phyloP scores from a whole-genome alignment of 2,797 vertebrate species.

The Tachyglossus aculeatus region DNA sequence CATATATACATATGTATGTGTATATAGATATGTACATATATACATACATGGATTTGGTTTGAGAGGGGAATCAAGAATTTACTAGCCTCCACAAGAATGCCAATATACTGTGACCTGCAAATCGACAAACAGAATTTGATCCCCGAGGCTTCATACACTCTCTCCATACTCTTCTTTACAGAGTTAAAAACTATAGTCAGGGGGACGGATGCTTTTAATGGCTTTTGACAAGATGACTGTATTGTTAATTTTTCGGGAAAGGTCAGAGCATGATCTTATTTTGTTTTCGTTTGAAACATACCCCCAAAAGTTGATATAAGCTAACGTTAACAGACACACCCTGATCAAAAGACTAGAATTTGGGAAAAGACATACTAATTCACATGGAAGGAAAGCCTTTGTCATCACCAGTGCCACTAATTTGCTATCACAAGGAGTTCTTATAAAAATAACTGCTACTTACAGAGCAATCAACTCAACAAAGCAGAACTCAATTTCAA shows the following conservation, averaged over 20 bases:
- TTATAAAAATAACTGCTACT: not conserved
- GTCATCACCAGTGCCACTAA: constrained; percentile 6
- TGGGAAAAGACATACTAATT: constrained; percentile 10
- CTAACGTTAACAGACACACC: not conserved
- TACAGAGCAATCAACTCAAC: constrained; percentile 25
- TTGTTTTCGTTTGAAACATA: constrained; percentile 21
- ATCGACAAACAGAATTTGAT: constrained; percentile 76
- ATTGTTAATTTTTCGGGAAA: constrained; percentile 59
- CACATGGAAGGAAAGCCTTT: not conserved
- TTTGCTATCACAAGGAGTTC: not conserved
- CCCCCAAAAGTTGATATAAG: constrained; percentile 1
- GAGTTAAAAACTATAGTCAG: constrained; percentile 39
- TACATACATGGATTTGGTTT: too few relatives aligned
- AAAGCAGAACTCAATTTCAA: constrained; percentile 42
- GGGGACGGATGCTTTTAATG: constrained; percentile 61
- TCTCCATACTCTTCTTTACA: constrained; percentile 3
- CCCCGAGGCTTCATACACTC: constrained; percentile 59
- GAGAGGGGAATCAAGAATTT: too few relatives aligned
- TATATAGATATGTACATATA: too few relatives aligned
- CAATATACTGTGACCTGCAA: constrained; percentile 77
- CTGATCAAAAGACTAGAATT: not conserved
- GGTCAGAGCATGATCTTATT: constrained; percentile 40
- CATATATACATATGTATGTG: too few relatives aligned
- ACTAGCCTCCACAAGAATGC: too few relatives aligned
- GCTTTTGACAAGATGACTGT: constrained; percentile 60